phyloP scores from a whole-genome alignment of 2,113 vertebrate genomes.

The Epinephelus moara region DNA sequence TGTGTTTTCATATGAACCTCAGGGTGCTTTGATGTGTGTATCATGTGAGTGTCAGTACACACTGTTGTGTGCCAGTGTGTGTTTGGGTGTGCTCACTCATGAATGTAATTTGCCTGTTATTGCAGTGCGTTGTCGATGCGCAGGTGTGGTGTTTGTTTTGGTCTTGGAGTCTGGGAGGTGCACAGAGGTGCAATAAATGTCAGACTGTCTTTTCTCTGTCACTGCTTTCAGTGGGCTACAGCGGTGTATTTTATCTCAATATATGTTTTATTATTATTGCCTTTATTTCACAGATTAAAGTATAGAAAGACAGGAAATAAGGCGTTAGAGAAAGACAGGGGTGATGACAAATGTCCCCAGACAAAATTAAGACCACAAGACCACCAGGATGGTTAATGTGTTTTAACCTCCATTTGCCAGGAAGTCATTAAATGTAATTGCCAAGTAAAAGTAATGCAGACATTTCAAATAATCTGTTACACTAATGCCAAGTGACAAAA shows the following conservation, averaged over 20 bases:
- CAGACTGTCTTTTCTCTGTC: conserved; percentile 4
- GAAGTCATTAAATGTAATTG: not conserved
- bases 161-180: conserved; percentile 5
- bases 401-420: not conserved
- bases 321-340: not conserved
- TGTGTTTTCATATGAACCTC: conserved; percentile 27
- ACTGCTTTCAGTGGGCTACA: conserved; percentile 6
- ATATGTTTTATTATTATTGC: not conserved
- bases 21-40: conserved; percentile 14
- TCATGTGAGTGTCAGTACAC: conserved; percentile 16
- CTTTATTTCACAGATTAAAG: not conserved
- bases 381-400: not conserved
- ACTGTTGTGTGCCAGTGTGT: conserved; percentile 32
- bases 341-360: not conserved
- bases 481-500: not conserved
- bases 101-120: conserved; percentile 45
- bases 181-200: conserved; percentile 23
- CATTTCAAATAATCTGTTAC: not conserved
- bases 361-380: not conserved
- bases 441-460: not conserved
- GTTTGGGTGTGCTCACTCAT: conserved; percentile 50
- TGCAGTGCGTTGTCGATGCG: conserved; percentile 25
- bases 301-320: not conserved
- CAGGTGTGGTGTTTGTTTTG: conserved; percentile 17
- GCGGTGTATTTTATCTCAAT: not conserved